phyloP scores from a whole-genome alignment of 2,113 vertebrate species.

The Lasiurus cinereus region DNA sequence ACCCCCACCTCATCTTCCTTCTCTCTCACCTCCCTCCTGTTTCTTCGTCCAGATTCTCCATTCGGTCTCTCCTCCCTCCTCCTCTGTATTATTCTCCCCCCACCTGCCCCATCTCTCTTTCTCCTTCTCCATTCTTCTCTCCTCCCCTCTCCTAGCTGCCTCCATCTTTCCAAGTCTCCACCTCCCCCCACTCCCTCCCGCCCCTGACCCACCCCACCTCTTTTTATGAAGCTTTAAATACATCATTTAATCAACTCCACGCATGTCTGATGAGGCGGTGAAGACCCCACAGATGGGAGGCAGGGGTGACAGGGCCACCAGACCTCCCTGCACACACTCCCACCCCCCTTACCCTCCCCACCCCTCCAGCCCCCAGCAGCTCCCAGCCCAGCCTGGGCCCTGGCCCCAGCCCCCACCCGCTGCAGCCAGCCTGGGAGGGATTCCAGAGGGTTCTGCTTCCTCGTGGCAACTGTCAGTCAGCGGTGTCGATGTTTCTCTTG shows the following conservation, averaged over 20 bases:
- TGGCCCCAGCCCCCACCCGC: neutral
- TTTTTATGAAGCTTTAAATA: slow-evolving; percentile 85
- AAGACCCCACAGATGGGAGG: slow-evolving; percentile 84
- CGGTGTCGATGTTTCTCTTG: slow-evolving; percentile 21
- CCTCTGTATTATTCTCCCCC: too few species aligned
- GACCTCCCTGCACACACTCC: slow-evolving; percentile 44
- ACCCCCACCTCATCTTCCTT: too few species aligned
- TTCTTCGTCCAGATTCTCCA: neutral
- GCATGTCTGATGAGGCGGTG: slow-evolving; percentile 83
- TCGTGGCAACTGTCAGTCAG: slow-evolving; percentile 69
- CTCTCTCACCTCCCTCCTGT: neutral
- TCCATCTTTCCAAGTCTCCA: too few species aligned
- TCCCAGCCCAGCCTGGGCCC: neutral
- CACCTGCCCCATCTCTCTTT: neutral
- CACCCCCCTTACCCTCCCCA: neutral
- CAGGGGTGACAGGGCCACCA: slow-evolving; percentile 67
- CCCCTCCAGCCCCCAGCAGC: neutral
- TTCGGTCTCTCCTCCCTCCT: neutral
- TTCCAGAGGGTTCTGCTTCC: slow-evolving; percentile 40
- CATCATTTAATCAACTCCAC: slow-evolving; percentile 87
- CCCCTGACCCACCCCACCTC: slow-evolving; percentile 20
- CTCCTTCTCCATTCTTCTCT: too few species aligned
- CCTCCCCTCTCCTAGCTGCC: neutral
- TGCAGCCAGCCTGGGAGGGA: neutral
- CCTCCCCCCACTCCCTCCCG: fast-evolving